Conservation (phyloP, 2,888 invertebrate species). For the Netelia virgata region DNA sequence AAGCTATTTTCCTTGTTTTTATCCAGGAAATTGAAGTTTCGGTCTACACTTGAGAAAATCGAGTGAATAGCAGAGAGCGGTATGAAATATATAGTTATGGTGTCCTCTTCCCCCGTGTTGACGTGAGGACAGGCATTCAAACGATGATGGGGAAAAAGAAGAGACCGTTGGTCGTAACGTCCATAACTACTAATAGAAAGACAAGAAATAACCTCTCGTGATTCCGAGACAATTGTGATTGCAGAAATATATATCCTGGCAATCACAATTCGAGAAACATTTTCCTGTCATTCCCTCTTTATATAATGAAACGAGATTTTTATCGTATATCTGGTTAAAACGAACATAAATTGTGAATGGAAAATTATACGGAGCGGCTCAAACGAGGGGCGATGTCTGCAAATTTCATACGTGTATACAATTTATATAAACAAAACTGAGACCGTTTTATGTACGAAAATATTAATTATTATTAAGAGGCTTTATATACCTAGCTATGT, state of each 20-base stretch:
- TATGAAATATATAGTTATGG: constrained; percentile 26
- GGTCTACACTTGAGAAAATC: constrained; percentile 40
- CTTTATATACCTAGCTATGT: too few relatives aligned
- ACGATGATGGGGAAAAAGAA: constrained; percentile 52
- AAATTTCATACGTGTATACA: neutral
- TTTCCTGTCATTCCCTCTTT: constrained; percentile 28
- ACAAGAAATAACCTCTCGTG: constrained; percentile 46
- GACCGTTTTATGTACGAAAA: neutral
- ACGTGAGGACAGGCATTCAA: constrained; percentile 42
- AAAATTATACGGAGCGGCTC: neutral
- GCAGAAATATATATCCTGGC: constrained; percentile 15
- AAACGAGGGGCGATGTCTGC: neutral
- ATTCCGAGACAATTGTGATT: constrained; percentile 59
- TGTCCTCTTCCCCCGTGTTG: constrained; percentile 23
- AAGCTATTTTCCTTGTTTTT: constrained; percentile 52
- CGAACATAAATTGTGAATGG: neutral
- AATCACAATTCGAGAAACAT: constrained; percentile 52
- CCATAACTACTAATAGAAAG: constrained; percentile 67
- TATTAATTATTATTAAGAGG: neutral
- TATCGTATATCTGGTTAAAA: constrained; percentile 27
- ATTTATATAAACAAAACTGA: neutral
- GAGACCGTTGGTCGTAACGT: constrained; percentile 60
- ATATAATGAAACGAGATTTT: constrained; percentile 33
- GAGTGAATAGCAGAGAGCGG: constrained; percentile 38
- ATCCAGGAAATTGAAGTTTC: constrained; percentile 64